Base-by-base conservation (phyloP, 2,113 vertebrate genomes). In the Mastomys coucha region DNA sequence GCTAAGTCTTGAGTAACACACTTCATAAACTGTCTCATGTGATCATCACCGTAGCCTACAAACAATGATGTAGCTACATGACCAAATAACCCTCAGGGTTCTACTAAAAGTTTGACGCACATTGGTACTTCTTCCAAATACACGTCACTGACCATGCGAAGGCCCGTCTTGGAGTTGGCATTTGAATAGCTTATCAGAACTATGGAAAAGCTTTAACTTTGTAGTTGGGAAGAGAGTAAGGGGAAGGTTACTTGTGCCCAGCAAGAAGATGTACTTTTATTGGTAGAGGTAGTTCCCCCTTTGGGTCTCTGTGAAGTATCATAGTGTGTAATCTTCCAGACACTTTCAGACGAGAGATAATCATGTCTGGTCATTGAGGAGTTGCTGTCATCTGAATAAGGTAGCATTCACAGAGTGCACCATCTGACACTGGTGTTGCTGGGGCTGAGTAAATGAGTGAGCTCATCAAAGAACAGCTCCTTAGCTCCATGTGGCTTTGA, bases 131-230 rank as follows among this genome's bases (percentile, higher is more conserved):
- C 63, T 56, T 58, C 58, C 63, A 24, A 28, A 42, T 81, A 33
- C 69, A 80, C 20, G 39, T 45, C 39, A 63, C 26, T 82, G 70
- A 56, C 69, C 26, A 17, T 28, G 49, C 7, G 10, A 58, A 76
- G 49, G 14, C 49, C 53, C 80, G 11, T 28, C 26, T 56, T 63
- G 53, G 63, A 88, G 36, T 7, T 6, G 24, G 56, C 67, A 72
- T 96, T 89, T 70, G 84, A 91, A 90, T 81, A 89, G 6, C 19
- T 95, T 91, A 42, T 89, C 86, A 72, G 53, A 94, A 92, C 65
- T 20, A 14, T 31, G 19, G 72, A 85, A 78, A 92, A 76, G 7
- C 19, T 78, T 88, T 92, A 63, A 75, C 69, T 80, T 93, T 42
- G 80, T 53, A 80, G 58, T 9, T 95, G 33, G 33, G 82, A 9